phyloP scores from a whole-genome alignment of 2,797 vertebrate genomes.

The Ctenopoma multispine region DNA sequence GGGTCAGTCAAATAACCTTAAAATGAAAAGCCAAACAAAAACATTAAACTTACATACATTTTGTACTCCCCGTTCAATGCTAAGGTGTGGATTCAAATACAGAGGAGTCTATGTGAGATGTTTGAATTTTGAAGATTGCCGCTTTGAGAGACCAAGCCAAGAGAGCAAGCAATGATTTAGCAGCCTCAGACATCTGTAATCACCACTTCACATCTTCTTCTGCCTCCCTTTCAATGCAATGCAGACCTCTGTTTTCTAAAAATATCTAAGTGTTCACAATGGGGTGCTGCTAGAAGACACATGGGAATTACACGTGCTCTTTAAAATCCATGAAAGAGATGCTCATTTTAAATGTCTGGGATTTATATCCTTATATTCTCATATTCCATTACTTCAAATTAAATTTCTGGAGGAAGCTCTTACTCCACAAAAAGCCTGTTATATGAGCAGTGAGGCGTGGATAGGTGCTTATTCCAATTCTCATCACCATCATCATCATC shows the following conservation, averaged over 20 bases:
- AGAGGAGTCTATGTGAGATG: conserved; percentile 43
- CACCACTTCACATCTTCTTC: conserved; percentile 64
- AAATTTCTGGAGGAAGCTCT: conserved; percentile 39
- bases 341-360: conserved; percentile 10
- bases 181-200: conserved; percentile 64
- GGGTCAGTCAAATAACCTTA: not conserved
- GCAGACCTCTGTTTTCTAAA: conserved; percentile 62
- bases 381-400: conserved; percentile 53
- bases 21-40: conserved; percentile 11
- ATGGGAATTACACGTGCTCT: conserved; percentile 36
- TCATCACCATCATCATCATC: conserved; percentile 57
- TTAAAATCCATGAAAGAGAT: conserved; percentile 43
- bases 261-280: conserved; percentile 42
- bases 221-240: conserved; percentile 53
- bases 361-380: conserved; percentile 13
- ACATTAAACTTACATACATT: not conserved
- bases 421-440: conserved; percentile 42
- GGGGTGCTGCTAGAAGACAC: conserved; percentile 38
- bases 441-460: conserved; percentile 52
- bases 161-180: conserved; percentile 67
- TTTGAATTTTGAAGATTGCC: conserved; percentile 62
- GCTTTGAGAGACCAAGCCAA: conserved; percentile 57
- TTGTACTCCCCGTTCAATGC: conserved; percentile 6
- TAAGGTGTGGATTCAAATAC: conserved; percentile 26
- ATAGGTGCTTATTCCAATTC: conserved; percentile 40